Evolutionary conservation across 2,888 invertebrate species (phyloP), one percentile per base, ranked within the genome.

Genomic region (Caenorhabditis imperialis): DNA sequence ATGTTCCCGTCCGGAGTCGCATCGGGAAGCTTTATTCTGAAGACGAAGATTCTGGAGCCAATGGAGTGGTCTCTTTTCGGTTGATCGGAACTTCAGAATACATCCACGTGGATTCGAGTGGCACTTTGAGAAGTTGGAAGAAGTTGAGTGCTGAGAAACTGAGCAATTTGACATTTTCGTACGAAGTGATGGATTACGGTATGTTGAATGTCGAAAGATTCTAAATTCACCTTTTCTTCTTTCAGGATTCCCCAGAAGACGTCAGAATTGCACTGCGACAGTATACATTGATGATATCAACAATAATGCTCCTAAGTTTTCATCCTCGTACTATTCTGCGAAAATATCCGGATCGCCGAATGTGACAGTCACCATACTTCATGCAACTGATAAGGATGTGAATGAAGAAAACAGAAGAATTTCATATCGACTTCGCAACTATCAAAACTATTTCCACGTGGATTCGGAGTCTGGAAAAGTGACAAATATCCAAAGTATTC

Each of bases 251-350:
- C 62, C 71, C 1, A 14, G 37, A 12, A 55, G 22, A 37, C 23
- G 38, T 10, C 37, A 51, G 0, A 55, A 30, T 5, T 73, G 73
- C 51, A 25, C 35, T 1, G 30, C 20, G 5, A 22, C 22, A 0
- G 38, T 76, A 1, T 18, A 58, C 16, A 48, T 78, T 1, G 60
- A 70, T 7, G 78, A 78, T 45, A 50, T 69, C 38, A 78, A 78
- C 51, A 75, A 78, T 20, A 67, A 75, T 22, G n/a, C 48, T 18
- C 75, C 75, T 14, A 55, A 55, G 51, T 75, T 69, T 18, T 14
- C 27, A 6, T 54, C 53, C 8, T 20, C 10, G 2, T 60, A 44
- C 37, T 69, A 69, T 16, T 30, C 53, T 1, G 47, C 69, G 1
- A 60, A 33, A 23, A 40, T 69, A 3, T 45, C 57, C 16, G 60